Conservation (phyloP, 2,888 invertebrate species). For the Leptopilina syphax region DNA sequence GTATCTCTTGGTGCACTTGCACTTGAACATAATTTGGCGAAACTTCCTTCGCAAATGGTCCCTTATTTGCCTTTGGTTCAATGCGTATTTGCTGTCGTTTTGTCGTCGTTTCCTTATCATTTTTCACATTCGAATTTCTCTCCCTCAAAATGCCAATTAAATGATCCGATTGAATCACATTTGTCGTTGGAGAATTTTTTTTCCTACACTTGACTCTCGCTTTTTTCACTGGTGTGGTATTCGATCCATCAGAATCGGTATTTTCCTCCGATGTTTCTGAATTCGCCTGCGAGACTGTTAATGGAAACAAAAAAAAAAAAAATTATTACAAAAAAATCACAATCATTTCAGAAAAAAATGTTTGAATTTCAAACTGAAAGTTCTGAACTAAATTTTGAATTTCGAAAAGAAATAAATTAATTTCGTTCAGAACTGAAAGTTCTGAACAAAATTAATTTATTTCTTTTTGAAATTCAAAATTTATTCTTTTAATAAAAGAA, state of each 20-base stretch:
- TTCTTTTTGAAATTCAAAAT: no score
- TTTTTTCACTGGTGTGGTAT: constrained; percentile 17
- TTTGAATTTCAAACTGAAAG: no score
- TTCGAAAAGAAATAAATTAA: no score
- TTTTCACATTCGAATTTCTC: constrained; percentile 53
- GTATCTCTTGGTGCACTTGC: constrained; percentile 55
- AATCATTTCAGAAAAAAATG: no score
- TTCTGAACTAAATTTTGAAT: no score
- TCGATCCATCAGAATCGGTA: neutral
- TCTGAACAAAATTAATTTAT: no score
- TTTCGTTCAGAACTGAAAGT: no score
- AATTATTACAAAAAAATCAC: neutral
- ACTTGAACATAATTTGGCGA: constrained; percentile 57
- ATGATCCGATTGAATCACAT: constrained; percentile 54
- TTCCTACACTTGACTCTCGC: constrained; percentile 19
- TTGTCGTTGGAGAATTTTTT: constrained; percentile 26
- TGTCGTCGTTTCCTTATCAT: constrained; percentile 32
- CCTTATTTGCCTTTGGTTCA: constrained; percentile 56
- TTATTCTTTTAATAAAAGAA: no score
- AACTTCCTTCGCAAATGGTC: constrained; percentile 47
- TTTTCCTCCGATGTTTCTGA: constrained; percentile 2
- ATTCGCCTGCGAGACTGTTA: neutral
- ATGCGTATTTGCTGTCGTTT: constrained; percentile 60
- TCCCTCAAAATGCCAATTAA: constrained; percentile 65
- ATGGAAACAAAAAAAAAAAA: neutral